phyloP scores from a whole-genome alignment of 2,888 invertebrate genomes.

The Mythimna pallens region DNA sequence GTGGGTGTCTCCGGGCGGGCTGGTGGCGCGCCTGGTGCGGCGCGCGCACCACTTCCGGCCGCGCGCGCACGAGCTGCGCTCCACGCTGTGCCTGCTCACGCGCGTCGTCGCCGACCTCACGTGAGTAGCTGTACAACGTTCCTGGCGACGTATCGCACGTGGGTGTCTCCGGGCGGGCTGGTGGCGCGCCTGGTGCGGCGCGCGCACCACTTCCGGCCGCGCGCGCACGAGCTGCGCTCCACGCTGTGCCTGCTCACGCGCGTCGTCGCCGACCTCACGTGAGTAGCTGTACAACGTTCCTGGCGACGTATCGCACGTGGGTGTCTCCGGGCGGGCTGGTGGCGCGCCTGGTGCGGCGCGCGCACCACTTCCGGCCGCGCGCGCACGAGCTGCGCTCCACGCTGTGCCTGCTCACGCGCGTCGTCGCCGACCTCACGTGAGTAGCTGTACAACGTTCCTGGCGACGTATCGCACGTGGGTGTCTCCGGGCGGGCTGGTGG shows the following conservation, averaged over 20 bases:
- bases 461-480: conserved; percentile 99
- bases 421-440: conserved; percentile 99
- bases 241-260: conserved; percentile 98
- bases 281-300: conserved; percentile 93
- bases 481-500: conserved; percentile 95
- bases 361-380: conserved; percentile 92
- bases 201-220: conserved; percentile 91
- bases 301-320: conserved; percentile 99
- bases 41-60: conserved; percentile 91
- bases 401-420: conserved; percentile 98
- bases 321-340: conserved; percentile 96
- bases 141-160: conserved; percentile 98
- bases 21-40: conserved; percentile 96
- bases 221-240: conserved; percentile 94
- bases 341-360: conserved; percentile 94
- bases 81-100: conserved; percentile 98
- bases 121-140: conserved; percentile 95
- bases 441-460: conserved; percentile 94
- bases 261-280: conserved; percentile 99
- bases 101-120: conserved; percentile 98
- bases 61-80: conserved; percentile 93
- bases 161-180: conserved; percentile 96
- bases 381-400: conserved; percentile 94
- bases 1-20: conserved; percentile 96
- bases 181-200: conserved; percentile 95